Evolutionary conservation across 2,797 vertebrate species (phyloP).

Genomic region (Sebastes matsubarae): DNA sequence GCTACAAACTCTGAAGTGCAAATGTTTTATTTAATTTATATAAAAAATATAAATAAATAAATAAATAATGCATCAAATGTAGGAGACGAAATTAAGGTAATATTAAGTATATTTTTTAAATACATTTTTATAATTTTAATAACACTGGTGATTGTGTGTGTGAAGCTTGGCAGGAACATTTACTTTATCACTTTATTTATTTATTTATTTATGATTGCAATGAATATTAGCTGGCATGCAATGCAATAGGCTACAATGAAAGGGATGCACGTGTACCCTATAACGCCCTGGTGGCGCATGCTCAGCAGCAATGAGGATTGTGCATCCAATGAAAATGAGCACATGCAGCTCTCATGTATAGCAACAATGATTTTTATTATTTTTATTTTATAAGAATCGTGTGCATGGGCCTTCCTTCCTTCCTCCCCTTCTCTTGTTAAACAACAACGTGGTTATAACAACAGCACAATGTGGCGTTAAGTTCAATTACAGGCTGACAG

Average conservation of each 20-base stretch:
- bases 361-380: neutral
- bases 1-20: neutral
- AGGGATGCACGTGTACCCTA: constrained; percentile 19
- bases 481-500: constrained; percentile 48
- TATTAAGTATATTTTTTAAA: neutral
- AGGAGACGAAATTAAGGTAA: neutral
- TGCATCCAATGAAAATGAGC: constrained; percentile 43
- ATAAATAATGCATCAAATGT: neutral
- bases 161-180: neutral
- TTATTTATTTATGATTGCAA: neutral
- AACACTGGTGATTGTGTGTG: too few species aligned
- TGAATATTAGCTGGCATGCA: neutral
- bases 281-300: constrained; percentile 36
- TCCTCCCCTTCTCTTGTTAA: neutral
- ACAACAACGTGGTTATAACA: neutral
- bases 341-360: neutral
- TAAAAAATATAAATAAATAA: neutral
- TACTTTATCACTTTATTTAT: neutral
- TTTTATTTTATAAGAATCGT: neutral
- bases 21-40: too few species aligned
- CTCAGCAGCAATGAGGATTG: constrained; percentile 17
- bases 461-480: neutral
- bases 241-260: neutral
- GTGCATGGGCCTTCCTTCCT: neutral
- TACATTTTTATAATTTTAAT: neutral